phyloP scores from a whole-genome alignment of 1,140 invertebrate species.

The Drosophila parvula region DNA sequence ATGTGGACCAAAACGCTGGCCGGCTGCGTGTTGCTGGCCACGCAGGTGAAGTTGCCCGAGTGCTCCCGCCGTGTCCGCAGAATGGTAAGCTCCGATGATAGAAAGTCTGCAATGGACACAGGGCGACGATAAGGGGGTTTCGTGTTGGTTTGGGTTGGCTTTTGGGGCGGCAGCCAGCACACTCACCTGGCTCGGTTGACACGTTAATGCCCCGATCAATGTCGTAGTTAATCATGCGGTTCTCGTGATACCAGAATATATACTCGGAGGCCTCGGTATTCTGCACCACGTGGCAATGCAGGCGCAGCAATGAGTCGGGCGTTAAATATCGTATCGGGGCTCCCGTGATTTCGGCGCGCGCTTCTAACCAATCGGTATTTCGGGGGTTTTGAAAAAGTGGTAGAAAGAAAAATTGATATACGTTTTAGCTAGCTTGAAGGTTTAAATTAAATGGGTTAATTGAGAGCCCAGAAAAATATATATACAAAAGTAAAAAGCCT shows the following conservation, averaged over 20 bases:
- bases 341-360: constrained; percentile 92
- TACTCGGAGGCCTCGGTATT: constrained; percentile 93
- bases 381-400: constrained; percentile 7
- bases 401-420: constrained; percentile 33
- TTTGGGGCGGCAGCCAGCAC: not conserved
- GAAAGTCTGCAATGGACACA: constrained; percentile 85
- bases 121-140: constrained; percentile 20
- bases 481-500: not conserved
- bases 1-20: constrained; percentile 94
- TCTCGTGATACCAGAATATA: constrained; percentile 96
- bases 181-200: constrained; percentile 86
- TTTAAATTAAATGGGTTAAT: not conserved
- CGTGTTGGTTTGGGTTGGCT: not conserved
- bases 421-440: not conserved
- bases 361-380: constrained; percentile 87
- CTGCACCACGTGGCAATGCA: constrained; percentile 91
- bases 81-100: constrained; percentile 88
- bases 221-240: constrained; percentile 95
- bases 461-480: not conserved
- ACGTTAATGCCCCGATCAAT: constrained; percentile 92
- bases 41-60: constrained; percentile 94
- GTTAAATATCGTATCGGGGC: constrained; percentile 93
- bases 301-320: constrained; percentile 91
- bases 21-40: constrained; percentile 93
- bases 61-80: constrained; percentile 88